These are phyloP conservation scores for Danio jaintianensis DNA, from an alignment of 2,797 vertebrate species.

Conservation along the genomic window DNA sequence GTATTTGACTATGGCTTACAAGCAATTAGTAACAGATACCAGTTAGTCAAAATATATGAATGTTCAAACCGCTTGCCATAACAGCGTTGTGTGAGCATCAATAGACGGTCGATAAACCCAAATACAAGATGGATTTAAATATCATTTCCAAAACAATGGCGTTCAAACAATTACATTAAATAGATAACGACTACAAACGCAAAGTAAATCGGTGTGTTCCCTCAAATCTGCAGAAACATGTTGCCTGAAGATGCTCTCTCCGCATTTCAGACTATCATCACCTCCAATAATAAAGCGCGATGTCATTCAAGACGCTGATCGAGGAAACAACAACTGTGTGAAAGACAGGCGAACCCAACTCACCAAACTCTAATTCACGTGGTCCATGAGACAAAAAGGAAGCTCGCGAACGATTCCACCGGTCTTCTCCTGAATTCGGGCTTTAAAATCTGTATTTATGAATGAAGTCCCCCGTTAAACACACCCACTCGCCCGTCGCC, in stretches of 20 bases:
- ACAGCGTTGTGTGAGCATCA: background rate
- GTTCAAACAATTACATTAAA: background rate
- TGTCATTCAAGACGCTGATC: constrained; percentile 35
- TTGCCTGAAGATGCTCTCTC: background rate
- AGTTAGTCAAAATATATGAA: background rate
- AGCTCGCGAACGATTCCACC: constrained; percentile 64
- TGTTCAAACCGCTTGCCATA: constrained; percentile 9
- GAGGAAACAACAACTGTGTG: constrained; percentile 57
- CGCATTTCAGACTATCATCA: constrained; percentile 3
- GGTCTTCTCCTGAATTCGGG: constrained; percentile 74
- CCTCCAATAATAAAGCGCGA: background rate
- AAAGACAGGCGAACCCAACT: constrained; percentile 65
- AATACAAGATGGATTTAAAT: background rate
- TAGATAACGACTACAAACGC: background rate
- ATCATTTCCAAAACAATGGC: background rate
- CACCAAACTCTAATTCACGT: constrained; percentile 73
- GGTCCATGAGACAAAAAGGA: constrained; percentile 71
- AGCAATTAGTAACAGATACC: background rate
- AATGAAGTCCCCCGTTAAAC: constrained; percentile 84
- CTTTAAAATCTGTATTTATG: constrained; percentile 87
- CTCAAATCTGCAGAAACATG: background rate
- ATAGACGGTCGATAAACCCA: background rate
- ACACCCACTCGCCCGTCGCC: constrained; percentile 83
- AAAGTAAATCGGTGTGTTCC: background rate
- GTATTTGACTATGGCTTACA: background rate